Percentiles rank a stretch among this genome's conserved stretches.
These are phyloP conservation scores for Leptinotarsa texana DNA, from an alignment of 1,140 invertebrate genomes.

Conservation along the genomic window DNA sequence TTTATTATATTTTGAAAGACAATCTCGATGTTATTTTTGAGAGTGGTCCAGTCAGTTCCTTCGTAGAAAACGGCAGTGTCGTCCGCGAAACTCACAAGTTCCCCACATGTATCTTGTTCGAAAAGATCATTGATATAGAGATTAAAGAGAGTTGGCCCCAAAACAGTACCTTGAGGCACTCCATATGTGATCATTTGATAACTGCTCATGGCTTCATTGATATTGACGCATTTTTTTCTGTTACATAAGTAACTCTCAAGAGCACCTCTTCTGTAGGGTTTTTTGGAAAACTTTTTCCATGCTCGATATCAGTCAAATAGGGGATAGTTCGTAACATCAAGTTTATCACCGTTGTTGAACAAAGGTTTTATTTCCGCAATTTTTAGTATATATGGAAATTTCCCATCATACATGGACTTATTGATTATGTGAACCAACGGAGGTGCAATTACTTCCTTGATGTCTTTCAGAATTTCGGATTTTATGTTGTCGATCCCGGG, in stretches of 20 bases:
- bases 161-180: too few species aligned
- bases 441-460: background rate
- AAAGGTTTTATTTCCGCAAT: slow-evolving; percentile 7
- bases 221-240: slow-evolving; percentile 6
- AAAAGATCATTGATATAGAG: background rate
- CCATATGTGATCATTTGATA: background rate
- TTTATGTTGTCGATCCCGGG: slow-evolving; percentile 2
- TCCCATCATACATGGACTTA: background rate
- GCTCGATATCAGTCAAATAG: slow-evolving; percentile 12
- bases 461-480: background rate
- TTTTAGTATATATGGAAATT: background rate
- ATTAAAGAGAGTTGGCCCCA: background rate
- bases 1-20: too few species aligned
- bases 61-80: too few species aligned
- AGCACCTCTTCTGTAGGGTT: background rate
- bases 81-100: background rate
- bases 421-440: background rate
- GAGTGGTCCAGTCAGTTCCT: too few species aligned
- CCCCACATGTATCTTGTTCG: background rate
- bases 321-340: slow-evolving; percentile 2
- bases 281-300: slow-evolving; percentile 1
- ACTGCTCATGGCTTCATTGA: slow-evolving; percentile 4
- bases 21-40: too few species aligned
- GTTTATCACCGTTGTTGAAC: background rate
- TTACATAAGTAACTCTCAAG: background rate